These are phyloP conservation scores for Pomatorhinus ruficollis DNA, from an alignment of 2,113 vertebrate species.

Conservation along the genomic window DNA sequence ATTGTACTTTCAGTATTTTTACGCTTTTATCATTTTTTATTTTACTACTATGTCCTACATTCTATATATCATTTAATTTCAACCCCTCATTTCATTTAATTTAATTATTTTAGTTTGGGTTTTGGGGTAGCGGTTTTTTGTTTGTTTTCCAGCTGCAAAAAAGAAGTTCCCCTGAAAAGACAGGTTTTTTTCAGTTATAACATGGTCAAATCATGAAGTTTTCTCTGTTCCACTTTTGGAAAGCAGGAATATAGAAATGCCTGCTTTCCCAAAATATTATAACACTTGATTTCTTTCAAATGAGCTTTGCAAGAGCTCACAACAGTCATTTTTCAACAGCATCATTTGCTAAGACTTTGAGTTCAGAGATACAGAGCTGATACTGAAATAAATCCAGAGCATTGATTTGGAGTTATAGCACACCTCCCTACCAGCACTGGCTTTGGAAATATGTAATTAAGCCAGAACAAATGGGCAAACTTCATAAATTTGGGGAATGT, in stretches of 20 bases:
- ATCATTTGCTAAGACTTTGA: background rate
- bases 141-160: background rate
- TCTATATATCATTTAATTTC: background rate
- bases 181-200: background rate
- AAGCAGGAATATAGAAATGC: background rate
- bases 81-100: rapidly evolving
- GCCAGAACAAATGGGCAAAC: background rate
- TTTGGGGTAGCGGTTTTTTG: background rate
- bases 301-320: background rate
- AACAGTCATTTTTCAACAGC: background rate
- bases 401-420: background rate
- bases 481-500: background rate
- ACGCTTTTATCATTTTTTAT: background rate
- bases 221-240: background rate
- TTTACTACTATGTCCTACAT: background rate
- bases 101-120: background rate
- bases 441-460: background rate
- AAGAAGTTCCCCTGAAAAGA: background rate
- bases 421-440: background rate
- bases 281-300: background rate
- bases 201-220: background rate
- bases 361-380: background rate
- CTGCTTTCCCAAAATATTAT: background rate
- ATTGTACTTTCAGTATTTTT: background rate
- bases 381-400: background rate